Evolutionary conservation across 2,797 vertebrate species (phyloP).

Genomic region (Mus spretus): DNA sequence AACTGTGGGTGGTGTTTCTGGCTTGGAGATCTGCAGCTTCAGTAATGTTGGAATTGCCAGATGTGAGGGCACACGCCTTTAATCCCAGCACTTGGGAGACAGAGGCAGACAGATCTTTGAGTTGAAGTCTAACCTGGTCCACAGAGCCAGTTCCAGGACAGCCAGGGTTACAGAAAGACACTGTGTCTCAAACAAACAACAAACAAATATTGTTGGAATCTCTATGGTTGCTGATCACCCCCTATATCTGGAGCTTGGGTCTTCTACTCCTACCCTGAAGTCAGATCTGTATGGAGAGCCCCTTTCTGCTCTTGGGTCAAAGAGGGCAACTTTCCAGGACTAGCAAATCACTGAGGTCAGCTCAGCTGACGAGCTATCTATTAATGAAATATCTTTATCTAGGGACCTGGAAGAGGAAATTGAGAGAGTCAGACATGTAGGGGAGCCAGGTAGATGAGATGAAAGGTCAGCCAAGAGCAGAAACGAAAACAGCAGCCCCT

Average conservation of each 20-base stretch:
- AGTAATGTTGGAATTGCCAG: neutral
- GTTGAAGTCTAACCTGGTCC: neutral
- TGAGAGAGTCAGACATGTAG: neutral
- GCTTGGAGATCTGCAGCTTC: neutral
- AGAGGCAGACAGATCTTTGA: neutral
- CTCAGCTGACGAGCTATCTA: neutral
- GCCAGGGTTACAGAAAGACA: neutral
- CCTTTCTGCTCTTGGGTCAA: slow-evolving; percentile 34
- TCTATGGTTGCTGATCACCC: neutral
- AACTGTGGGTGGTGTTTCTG: neutral
- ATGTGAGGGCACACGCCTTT: neutral
- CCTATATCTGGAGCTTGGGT: neutral
- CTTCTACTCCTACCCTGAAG: neutral
- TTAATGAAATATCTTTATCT: slow-evolving; percentile 48
- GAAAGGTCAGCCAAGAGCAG: slow-evolving; percentile 13
- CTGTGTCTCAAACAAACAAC: neutral
- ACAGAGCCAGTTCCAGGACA: neutral
- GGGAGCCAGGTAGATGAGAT: neutral
- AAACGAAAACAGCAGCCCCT: slow-evolving; percentile 9
- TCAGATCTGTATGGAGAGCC: neutral
- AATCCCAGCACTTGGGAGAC: neutral
- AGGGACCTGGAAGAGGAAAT: slow-evolving; percentile 19
- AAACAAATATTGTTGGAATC: neutral
- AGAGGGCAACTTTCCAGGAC: neutral
- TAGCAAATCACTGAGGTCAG: slow-evolving; percentile 11